Evolutionary conservation across 2,113 vertebrate genomes (phyloP).

Genomic region (Galbula dea): DNA sequence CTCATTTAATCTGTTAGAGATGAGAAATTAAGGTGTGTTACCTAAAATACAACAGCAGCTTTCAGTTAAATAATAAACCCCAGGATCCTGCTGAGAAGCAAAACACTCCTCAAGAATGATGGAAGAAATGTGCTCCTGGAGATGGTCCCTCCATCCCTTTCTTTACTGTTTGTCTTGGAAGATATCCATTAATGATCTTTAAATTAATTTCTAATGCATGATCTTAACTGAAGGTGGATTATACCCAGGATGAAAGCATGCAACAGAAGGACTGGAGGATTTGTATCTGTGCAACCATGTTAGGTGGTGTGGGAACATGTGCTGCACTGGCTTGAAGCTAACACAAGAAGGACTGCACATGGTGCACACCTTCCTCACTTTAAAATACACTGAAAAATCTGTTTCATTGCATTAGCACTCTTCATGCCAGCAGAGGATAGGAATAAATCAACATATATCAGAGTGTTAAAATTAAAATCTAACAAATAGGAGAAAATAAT

Average conservation of each 20-base stretch:
- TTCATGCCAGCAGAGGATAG: slow-evolving; percentile 10
- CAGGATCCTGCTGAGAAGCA: background rate
- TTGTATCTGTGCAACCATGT: too few species aligned
- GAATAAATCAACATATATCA: background rate
- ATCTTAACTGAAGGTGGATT: background rate
- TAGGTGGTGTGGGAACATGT: background rate
- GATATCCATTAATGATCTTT: background rate
- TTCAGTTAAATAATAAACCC: background rate
- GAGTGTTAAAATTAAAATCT: background rate
- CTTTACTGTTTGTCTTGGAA: background rate
- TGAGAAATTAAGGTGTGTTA: background rate
- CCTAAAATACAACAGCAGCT: background rate
- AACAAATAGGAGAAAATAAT: background rate
- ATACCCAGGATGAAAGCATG: background rate
- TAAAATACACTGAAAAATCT: background rate
- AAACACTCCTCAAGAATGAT: background rate
- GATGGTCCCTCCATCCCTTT: background rate
- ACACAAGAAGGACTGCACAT: background rate
- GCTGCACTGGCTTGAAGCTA: background rate
- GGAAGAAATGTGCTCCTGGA: background rate
- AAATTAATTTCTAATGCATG: background rate
- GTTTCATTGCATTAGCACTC: background rate
- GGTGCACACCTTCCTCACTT: background rate
- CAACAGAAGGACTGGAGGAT: background rate
- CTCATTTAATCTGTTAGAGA: background rate